Evolutionary conservation across 2,888 invertebrate genomes (phyloP).

Genomic region (Yponomeuta cagnagella): DNA sequence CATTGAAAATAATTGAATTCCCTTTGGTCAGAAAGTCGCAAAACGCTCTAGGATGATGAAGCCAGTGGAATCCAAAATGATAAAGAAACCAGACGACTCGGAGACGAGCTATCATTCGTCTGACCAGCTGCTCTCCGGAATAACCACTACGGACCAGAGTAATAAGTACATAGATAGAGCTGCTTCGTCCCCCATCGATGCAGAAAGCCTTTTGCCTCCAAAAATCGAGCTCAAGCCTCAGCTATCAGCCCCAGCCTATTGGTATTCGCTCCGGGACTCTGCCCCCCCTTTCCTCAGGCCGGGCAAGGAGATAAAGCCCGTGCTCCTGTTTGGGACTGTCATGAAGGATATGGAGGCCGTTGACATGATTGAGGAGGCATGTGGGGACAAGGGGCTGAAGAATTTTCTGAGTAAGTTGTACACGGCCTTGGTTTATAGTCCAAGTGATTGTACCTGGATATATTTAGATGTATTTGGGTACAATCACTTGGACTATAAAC

Average conservation of each 20-base stretch:
- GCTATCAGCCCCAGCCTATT: constrained; percentile 57
- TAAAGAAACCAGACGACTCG: not conserved
- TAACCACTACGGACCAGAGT: not conserved
- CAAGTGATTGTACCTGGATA: no score
- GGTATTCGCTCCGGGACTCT: constrained; percentile 51
- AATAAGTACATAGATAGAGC: not conserved
- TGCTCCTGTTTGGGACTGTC: constrained; percentile 40
- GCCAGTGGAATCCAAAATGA: not conserved
- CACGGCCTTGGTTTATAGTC: not conserved
- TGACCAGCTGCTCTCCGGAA: not conserved
- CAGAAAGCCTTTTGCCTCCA: not conserved
- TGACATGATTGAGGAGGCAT: constrained; percentile 44
- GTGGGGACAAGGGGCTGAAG: constrained; percentile 33
- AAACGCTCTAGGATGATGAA: not conserved
- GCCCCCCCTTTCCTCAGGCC: constrained; percentile 52
- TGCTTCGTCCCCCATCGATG: not conserved
- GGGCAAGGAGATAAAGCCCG: constrained; percentile 32
- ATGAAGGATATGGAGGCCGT: constrained; percentile 46
- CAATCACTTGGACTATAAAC: not conserved
- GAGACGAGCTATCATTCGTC: not conserved
- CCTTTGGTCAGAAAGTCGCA: not conserved
- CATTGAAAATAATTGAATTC: no score
- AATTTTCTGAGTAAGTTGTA: constrained; percentile 38
- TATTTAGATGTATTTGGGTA: not conserved
- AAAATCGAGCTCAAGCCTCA: constrained; percentile 31